Evolutionary conservation across 2,888 invertebrate genomes (phyloP), one percentile per base, ranked within the genome.

Genomic region (Acleris sparsana): DNA sequence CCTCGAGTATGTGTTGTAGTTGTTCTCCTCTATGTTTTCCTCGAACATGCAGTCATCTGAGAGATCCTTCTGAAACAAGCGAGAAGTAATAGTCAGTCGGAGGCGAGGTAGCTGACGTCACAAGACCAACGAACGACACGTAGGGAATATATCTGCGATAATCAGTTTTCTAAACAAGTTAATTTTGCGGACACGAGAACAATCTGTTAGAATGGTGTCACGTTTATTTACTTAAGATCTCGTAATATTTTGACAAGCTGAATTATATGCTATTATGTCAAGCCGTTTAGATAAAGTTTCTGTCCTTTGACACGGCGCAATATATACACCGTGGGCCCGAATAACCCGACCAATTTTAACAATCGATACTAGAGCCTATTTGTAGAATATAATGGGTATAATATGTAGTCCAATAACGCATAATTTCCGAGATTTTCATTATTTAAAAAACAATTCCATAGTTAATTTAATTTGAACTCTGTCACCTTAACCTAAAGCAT

Each of bases 1-100:
- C 85, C 95, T 95, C 79, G 96, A 96, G 92, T 97, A 97, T 67
- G 96, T 96, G 87, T 97, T 97, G 93, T 97, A 97, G 86, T 96
- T 95, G 88, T 97, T 95, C 87, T 95, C 95, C 87, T 96, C 97
- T 88, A 97, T 95, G 84, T 95, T 95, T 93, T 97, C 97, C 91
- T 96, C 96, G 94, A 97, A 97, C 85, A 97, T 94, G 93, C 97
- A 97, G 81, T 96, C 96, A 85, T 96, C 95, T 83, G 95, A 95
- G 93, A 96, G 96, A 88, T 96, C 95, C 93, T 95, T 95, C 97
- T 97, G 96, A 80, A 96, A 96, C 94, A 94, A 93, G 80, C 79
- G 78, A 87, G 84, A 86, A 79, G 61, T 61, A 72, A 73, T 72
- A 72, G 76, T 83, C 76, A 80, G 73, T 73, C 72, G 71, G 64